A percentile compares a stretch with the other conserved stretches of the same genome.
Evolutionary conservation across 2,888 invertebrate species (phyloP).

Genomic region (Brenthis daphne): DNA sequence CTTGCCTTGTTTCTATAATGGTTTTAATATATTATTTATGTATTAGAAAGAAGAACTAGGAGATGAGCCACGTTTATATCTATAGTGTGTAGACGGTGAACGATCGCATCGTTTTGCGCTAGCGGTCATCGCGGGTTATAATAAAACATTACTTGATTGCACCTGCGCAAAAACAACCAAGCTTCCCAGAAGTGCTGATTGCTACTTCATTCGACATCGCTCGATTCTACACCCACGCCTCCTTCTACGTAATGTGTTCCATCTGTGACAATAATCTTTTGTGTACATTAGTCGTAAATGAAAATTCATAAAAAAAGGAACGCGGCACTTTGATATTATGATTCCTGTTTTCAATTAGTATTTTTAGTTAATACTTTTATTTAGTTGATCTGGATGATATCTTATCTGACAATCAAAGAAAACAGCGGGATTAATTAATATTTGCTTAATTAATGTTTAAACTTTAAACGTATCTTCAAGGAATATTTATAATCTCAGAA

Average conservation of each 20-base stretch:
- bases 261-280: slow-evolving; percentile 30
- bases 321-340: too few species aligned
- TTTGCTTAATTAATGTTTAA: too few species aligned
- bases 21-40: too few species aligned
- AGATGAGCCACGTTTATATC: slow-evolving; percentile 6
- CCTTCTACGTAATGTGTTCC: slow-evolving; percentile 28
- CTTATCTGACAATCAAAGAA: too few species aligned
- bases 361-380: too few species aligned
- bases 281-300: slow-evolving; percentile 5
- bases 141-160: slow-evolving; percentile 53
- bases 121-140: slow-evolving; percentile 31
- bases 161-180: slow-evolving; percentile 65
- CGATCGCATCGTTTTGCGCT: slow-evolving; percentile 27
- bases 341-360: too few species aligned
- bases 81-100: slow-evolving; percentile 14
- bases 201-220: slow-evolving; percentile 46
- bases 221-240: slow-evolving; percentile 35
- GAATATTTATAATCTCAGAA: too few species aligned
- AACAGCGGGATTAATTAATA: too few species aligned
- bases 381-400: too few species aligned
- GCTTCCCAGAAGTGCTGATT: slow-evolving; percentile 67
- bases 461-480: too few species aligned
- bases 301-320: background rate
- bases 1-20: background rate
- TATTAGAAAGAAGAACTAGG: background rate